Evolutionary conservation across 2,888 invertebrate species (phyloP), one percentile per base, ranked within the genome.

Genomic region (Drosophila mulleri): DNA sequence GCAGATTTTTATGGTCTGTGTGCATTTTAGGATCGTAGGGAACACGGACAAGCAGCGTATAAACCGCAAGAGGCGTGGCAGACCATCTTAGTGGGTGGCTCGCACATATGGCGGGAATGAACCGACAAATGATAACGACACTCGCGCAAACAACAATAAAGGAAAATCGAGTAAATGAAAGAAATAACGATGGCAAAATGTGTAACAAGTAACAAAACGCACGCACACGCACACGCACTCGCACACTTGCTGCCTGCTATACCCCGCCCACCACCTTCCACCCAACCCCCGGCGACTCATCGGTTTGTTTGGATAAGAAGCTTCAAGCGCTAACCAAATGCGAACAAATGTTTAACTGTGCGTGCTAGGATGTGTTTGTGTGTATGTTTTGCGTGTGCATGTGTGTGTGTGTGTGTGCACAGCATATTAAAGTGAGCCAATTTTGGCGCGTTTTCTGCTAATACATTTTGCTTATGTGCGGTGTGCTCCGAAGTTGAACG

Each of bases 101-200:
- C 67, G 56, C 83, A 78, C 84, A 84, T 88, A 86, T 81, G 83
- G 79, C 64, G 65, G 70, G 73, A 78, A 80, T 76, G 77, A 80
- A 86, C 87, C 83, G 71, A 86, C 87, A 83, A 86, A 88, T 88
- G 84, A 86, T 88, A 86, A 88, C 84, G 88, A 80, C 85, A 82
- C 88, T 87, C 82, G 83, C 78, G 88, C 88, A 83, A 86, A 86
- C 83, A 86, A 86, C 87, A 86, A 88, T 88, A 83, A 86, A 86
- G 82, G 87, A 88, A 83, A 86, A 88, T 86, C 74, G 80, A 86
- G 88, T 86, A 86, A 88, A 86, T 88, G 82, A 88, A 86, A 76
- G 77, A 77, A 81, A 82, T 88, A 86, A 86, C 83, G 86, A 78
- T 67, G 72, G 82, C 80, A 82, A 70, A 79, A 81, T 77, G 78